Percentiles rank a stretch among this genome's conserved stretches.
Conservation (phyloP, 2,888 invertebrate genomes). For the Deroplatys truncata region DNA sequence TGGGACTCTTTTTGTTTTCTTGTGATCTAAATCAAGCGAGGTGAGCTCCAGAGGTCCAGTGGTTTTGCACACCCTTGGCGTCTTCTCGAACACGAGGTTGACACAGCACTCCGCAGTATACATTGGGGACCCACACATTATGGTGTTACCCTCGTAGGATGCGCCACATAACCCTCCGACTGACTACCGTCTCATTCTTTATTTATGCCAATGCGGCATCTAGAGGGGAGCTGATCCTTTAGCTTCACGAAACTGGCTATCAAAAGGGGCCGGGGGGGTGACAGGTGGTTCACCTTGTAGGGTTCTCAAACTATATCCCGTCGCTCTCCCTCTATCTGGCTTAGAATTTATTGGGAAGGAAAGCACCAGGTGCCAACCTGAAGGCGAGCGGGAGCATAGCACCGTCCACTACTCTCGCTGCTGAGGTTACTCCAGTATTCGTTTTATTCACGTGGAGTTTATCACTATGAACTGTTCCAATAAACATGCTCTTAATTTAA, state of each 20-base stretch:
- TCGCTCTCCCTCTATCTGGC: neutral
- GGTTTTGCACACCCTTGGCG: neutral
- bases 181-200: slow-evolving; percentile 12
- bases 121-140: neutral
- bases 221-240: neutral
- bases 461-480: too few species aligned
- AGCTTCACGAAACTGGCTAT: neutral
- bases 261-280: neutral
- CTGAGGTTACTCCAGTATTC: neutral
- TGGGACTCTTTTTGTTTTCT: too few species aligned
- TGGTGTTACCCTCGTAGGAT: neutral
- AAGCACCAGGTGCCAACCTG: neutral
- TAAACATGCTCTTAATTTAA: too few species aligned
- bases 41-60: neutral
- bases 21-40: neutral
- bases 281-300: neutral
- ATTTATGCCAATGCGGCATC: slow-evolving; percentile 24
- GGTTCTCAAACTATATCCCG: neutral
- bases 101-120: neutral
- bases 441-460: too few species aligned
- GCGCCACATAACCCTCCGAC: neutral
- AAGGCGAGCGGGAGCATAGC: neutral
- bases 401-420: neutral
- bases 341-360: neutral
- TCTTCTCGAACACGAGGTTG: neutral